Evolutionary conservation across 2,113 vertebrate genomes (phyloP), one percentile per base, ranked within the genome.

Genomic region (Callorhinus ursinus): DNA sequence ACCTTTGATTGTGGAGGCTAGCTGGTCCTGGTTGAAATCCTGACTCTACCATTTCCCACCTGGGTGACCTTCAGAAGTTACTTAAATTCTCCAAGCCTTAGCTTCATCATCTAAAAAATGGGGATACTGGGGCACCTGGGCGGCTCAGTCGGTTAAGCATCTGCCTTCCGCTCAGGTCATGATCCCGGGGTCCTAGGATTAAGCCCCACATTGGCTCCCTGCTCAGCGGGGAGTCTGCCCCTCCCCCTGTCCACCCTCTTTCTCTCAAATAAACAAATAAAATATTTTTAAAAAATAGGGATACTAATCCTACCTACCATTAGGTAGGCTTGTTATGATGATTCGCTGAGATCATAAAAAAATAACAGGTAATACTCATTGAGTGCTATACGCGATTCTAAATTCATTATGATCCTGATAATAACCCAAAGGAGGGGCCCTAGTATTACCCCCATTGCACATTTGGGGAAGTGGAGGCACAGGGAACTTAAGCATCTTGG

Each of bases 131-230:
- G 65, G 2, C 7, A 7, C 33, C 16, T 69, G 65, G 16, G 16
- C 19, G 33, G 15, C 65, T 69, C 28, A 15, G 65, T 69, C 15
- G 0, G 15, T n/a, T n/a, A 69, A 69, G 65, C 3, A 0, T 16
- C 65, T 69, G 65, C 7, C 33, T 69, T 69, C 18, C 3, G 33
- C 65, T 69, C 65, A 69, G 65, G 33, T 69, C 65, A n/a, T n/a
- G 7, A 69, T n/a, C 33, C 3, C 1, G 5, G 33, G 3, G 65
- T 69, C 33, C 16, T n/a, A 7, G 33, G 33, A n/a, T n/a, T 4
- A 16, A n/a, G 15, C 33, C 65, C 7, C 0, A 3, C 3, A 3
- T 67, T 1, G 7, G 65, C 65, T 19, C 65, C 65, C 7, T 33
- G 33, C 33, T 67, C 65, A n/a, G 15, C 16, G 1, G 33, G 65